Evolutionary conservation across 2,113 vertebrate genomes (phyloP).

Genomic region (Hydropotes inermis): DNA sequence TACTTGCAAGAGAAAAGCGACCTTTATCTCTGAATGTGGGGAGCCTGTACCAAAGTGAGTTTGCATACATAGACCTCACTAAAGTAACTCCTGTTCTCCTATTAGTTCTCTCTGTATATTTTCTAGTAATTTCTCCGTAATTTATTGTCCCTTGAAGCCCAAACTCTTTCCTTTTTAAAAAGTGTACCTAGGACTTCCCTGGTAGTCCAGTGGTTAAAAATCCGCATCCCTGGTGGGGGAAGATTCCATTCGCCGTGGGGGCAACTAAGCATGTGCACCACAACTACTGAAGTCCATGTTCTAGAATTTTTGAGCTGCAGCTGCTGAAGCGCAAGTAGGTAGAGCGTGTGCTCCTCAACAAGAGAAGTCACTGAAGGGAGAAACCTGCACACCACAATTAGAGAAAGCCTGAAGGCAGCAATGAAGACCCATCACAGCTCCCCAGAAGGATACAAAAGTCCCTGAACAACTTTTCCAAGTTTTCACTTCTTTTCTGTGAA

Average conservation of each 20-base stretch:
- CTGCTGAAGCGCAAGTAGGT: neutral
- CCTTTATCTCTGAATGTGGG: neutral
- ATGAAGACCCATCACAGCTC: neutral
- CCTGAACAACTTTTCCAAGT: neutral
- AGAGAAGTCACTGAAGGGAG: neutral
- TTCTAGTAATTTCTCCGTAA: neutral
- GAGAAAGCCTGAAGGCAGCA: neutral
- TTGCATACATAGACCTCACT: neutral
- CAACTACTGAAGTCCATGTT: neutral
- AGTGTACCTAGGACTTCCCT: neutral
- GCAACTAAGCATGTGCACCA: neutral
- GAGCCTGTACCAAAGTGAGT: neutral
- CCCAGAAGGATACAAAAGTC: neutral
- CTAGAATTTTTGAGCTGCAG: neutral
- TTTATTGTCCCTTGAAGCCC: neutral
- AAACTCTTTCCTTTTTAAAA: neutral
- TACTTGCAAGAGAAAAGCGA: neutral
- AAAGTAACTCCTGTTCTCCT: neutral
- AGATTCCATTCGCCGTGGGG: neutral
- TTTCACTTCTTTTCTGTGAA: neutral
- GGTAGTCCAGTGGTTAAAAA: neutral
- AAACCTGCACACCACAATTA: neutral
- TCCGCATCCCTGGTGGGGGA: rapidly evolving
- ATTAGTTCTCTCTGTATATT: neutral
- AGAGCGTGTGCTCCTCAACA: neutral